phyloP scores from a whole-genome alignment of 2,113 vertebrate species.

The Rhinogobius similis region DNA sequence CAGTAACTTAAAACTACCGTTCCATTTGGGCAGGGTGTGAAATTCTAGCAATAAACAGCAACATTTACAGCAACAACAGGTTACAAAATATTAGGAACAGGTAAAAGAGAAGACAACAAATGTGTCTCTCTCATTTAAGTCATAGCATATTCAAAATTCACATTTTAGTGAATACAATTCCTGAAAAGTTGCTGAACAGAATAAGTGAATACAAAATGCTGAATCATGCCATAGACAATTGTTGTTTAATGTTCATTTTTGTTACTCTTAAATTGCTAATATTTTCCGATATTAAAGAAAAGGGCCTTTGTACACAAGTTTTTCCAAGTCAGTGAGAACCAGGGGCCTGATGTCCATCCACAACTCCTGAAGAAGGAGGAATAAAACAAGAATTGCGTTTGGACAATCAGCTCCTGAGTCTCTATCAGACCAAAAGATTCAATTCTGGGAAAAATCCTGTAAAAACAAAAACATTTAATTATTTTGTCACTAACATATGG shows the following conservation, averaged over 20 bases:
- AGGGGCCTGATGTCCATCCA: conserved; percentile 79
- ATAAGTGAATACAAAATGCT: not conserved
- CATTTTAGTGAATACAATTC: not conserved
- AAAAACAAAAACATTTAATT: conserved; percentile 6
- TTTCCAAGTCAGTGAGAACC: conserved; percentile 42
- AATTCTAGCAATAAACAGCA: too few relatives aligned
- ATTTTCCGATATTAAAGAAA: not conserved
- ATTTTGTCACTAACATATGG: not conserved
- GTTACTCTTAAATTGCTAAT: not conserved
- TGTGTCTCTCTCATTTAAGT: too few relatives aligned
- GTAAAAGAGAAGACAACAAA: too few relatives aligned
- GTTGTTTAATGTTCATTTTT: not conserved
- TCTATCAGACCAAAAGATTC: conserved; percentile 42
- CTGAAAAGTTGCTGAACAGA: too few relatives aligned
- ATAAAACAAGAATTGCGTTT: conserved; percentile 82
- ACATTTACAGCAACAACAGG: too few relatives aligned
- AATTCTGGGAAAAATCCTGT: conserved; percentile 25
- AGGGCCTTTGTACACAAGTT: not conserved
- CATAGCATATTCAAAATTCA: too few relatives aligned
- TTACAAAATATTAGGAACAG: too few relatives aligned
- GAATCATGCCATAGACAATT: too few relatives aligned
- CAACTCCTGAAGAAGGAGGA: conserved; percentile 76
- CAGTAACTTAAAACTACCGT: too few relatives aligned
- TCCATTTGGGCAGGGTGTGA: too few relatives aligned
- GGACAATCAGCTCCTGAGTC: conserved; percentile 83